Evolutionary conservation across 2,797 vertebrate genomes (phyloP).

Genomic region (Spinibarbus caldwelli): DNA sequence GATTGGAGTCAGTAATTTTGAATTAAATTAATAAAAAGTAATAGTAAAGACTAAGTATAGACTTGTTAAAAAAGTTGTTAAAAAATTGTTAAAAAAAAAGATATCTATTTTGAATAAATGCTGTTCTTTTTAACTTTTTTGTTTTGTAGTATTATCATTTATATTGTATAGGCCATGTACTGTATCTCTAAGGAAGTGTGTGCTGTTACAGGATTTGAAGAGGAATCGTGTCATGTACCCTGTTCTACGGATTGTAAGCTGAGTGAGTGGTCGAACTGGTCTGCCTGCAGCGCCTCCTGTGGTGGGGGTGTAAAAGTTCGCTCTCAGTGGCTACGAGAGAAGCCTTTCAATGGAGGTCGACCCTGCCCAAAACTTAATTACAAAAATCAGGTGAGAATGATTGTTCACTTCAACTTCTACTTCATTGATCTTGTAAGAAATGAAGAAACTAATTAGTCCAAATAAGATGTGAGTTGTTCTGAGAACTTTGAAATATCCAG

Average conservation of each 20-base stretch:
- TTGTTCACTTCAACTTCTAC: neutral
- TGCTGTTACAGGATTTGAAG: slow-evolving; percentile 78
- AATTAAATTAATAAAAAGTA: neutral
- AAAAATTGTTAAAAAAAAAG: too few species aligned
- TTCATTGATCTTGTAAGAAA: neutral
- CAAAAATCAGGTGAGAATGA: slow-evolving; percentile 85
- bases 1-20: too few species aligned
- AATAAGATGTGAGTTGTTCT: neutral
- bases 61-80: too few species aligned
- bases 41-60: neutral
- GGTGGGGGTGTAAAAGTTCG: slow-evolving; percentile 82
- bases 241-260: slow-evolving; percentile 87
- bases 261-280: slow-evolving; percentile 87
- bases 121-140: neutral
- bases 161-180: neutral
- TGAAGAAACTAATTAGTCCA: neutral
- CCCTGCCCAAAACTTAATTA: slow-evolving; percentile 86
- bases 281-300: slow-evolving; percentile 83
- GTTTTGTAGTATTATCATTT: neutral
- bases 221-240: slow-evolving; percentile 79
- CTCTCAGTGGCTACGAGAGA: slow-evolving; percentile 86
- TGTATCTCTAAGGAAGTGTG: neutral
- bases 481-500: neutral
- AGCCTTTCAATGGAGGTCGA: slow-evolving; percentile 85
- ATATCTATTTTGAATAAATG: too few species aligned